Evolutionary conservation across 1,140 invertebrate genomes (phyloP).

Genomic region (Drosophila ercepeae): DNA sequence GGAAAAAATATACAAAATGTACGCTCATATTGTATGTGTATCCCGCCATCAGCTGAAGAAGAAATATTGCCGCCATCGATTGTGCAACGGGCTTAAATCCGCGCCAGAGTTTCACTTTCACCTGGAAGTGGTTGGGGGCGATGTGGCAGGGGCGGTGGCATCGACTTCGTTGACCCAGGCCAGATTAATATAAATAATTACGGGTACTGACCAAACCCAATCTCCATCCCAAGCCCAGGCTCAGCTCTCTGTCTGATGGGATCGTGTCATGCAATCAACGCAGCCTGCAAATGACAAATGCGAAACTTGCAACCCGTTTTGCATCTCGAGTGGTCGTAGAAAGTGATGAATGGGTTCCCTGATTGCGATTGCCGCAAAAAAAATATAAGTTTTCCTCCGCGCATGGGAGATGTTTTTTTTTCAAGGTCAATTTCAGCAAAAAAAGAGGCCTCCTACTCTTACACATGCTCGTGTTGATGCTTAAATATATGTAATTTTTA

Average conservation of each 20-base stretch:
- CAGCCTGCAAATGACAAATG: conserved; percentile 65
- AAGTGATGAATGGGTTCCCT: conserved; percentile 59
- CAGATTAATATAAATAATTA: conserved; percentile 79
- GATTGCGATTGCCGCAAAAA: conserved; percentile 33
- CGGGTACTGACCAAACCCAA: conserved; percentile 36
- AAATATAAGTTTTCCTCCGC: background rate
- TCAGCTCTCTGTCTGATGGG: conserved; percentile 57
- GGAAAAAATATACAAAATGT: conserved; percentile 49
- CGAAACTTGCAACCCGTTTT: conserved; percentile 46
- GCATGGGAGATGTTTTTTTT: conserved; percentile 18
- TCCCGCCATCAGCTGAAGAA: conserved; percentile 38
- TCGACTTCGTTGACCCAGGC: conserved; percentile 53
- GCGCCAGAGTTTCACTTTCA: conserved; percentile 58
- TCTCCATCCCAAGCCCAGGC: conserved; percentile 1
- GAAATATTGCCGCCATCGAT: conserved; percentile 69
- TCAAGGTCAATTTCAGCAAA: conserved; percentile 41
- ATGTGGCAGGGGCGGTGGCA: background rate
- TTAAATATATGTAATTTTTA: conserved; percentile 22
- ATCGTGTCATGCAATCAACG: conserved; percentile 75
- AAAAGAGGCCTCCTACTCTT: conserved; percentile 22
- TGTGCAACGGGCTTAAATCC: conserved; percentile 67
- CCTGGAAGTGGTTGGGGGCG: conserved; percentile 45
- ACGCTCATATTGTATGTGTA: conserved; percentile 18
- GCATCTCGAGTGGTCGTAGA: conserved; percentile 45
- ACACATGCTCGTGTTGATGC: conserved; percentile 39